Evolutionary conservation across 2,113 vertebrate species (phyloP), one percentile per base, ranked within the genome.

Genomic region (Xenotilapia leptura): DNA sequence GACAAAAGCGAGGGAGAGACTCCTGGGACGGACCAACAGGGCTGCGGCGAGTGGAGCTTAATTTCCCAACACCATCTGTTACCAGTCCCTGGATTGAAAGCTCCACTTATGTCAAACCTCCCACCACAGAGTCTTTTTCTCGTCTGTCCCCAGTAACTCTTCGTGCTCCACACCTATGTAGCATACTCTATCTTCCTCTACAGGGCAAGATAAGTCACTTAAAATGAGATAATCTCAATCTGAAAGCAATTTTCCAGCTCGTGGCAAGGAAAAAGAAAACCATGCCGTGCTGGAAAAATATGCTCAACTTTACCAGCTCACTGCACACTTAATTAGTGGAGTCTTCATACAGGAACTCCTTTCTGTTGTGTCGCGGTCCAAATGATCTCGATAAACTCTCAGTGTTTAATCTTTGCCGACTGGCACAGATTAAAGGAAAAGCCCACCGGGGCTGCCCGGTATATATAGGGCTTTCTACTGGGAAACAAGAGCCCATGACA

Each of bases 41-140:
- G 89, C 95, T 96, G 96, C 95, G 95, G 95, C 93, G 95, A 94
- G 95, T 96, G 96, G 95, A 96, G 96, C 95, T 96, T 98, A 94
- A 97, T 98, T 98, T 97, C 97, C 96, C 55, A 96, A 93, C 94
- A 95, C 97, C 97, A 98, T 98, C 98, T 98, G 98, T 97, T 97
- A 97, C 95, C 94, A 96, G 95, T 95, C 95, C 94, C 95, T 80
- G 92, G 90, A 93, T 95, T 96, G 95, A 96, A 95, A 96, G 96
- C 96, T 95, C 95, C 95, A 95, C 96, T 97, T 96, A 95, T 96
- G 95, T 96, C 96, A 96, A 96, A 95, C 95, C 95, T 96, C 95
- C 95, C 94, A 94, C 90, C 70, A 21, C 89, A 56, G 86, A 88
- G 90, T 65, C 83, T 91, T 82, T 89, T 60, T 53, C 82, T 79